Percentiles rank a stretch among this genome's conserved stretches.
These are phyloP conservation scores for Anniella stebbinsi DNA, from an alignment of 2,797 vertebrate genomes.

Conservation along the genomic window DNA sequence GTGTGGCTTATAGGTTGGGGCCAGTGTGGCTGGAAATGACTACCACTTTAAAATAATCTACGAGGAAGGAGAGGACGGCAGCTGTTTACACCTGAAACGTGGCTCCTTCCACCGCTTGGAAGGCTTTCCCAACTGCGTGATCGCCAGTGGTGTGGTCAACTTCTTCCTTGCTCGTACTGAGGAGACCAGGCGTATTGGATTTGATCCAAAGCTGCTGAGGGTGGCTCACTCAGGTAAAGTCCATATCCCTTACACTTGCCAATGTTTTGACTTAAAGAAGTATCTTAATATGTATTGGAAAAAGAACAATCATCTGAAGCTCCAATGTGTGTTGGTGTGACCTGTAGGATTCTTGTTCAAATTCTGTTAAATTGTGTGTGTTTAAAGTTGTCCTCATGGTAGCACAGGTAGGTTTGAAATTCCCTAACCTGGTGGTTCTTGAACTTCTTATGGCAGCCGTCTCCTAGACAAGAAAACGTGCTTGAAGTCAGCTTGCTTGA, in stretches of 20 bases:
- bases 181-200: conserved; percentile 74
- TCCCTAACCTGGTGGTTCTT: not conserved
- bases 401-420: not conserved
- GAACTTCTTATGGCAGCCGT: not conserved
- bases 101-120: conserved; percentile 67
- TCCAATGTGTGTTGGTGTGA: not conserved
- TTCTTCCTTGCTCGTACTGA: conserved; percentile 83
- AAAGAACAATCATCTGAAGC: not conserved
- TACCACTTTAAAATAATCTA: conserved; percentile 77
- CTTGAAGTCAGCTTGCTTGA: not conserved
- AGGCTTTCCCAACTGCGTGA: conserved; percentile 75
- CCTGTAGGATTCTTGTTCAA: not conserved
- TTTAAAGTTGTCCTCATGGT: not conserved
- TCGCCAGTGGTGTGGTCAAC: conserved; percentile 77
- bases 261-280: not conserved
- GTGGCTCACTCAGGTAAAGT: conserved; percentile 80
- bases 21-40: conserved; percentile 67
- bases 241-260: not conserved
- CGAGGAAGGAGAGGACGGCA: conserved; percentile 73
- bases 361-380: not conserved
- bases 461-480: not conserved
- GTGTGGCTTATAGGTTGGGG: conserved; percentile 75
- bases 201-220: conserved; percentile 79
- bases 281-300: not conserved
- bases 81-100: conserved; percentile 70